A percentile compares a stretch with the other conserved stretches of the same genome.
Evolutionary conservation across 2,888 invertebrate species (phyloP).

Genomic region (Rhopalosiphum nymphaeae): DNA sequence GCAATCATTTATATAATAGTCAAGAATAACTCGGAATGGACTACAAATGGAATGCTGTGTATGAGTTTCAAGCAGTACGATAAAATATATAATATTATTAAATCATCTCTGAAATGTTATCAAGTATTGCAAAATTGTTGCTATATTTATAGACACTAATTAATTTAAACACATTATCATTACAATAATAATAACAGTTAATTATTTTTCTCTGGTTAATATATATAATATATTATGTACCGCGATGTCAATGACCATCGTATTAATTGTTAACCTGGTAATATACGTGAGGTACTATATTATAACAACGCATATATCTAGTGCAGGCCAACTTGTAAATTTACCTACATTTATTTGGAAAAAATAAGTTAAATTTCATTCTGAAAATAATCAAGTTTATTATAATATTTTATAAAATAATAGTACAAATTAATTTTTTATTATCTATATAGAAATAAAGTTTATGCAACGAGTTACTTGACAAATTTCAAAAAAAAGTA

Average conservation of each 20-base stretch:
- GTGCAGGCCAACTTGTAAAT: not conserved
- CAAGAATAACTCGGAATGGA: not conserved
- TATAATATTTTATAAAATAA: not conserved
- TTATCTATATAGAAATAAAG: not conserved
- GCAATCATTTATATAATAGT: not conserved
- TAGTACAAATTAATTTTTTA: not conserved
- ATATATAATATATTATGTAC: not conserved
- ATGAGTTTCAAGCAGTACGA: not conserved
- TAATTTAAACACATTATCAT: constrained; percentile 25
- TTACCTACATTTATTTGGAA: not conserved
- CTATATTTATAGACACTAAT: constrained; percentile 38
- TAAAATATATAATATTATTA: not conserved
- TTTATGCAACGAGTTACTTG: not conserved
- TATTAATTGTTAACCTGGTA: not conserved
- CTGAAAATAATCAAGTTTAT: not conserved
- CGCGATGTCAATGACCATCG: constrained; percentile 19
- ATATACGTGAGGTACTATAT: not conserved
- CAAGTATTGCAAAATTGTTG: constrained; percentile 22
- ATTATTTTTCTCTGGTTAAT: not conserved
- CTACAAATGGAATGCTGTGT: not conserved
- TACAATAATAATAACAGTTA: not conserved
- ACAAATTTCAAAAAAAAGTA: not conserved
- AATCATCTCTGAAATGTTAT: not conserved
- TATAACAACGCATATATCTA: not conserved
- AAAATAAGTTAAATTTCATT: not conserved